Conservation (phyloP, 2,113 vertebrate genomes). For the Megaleporinus macrocephalus region DNA sequence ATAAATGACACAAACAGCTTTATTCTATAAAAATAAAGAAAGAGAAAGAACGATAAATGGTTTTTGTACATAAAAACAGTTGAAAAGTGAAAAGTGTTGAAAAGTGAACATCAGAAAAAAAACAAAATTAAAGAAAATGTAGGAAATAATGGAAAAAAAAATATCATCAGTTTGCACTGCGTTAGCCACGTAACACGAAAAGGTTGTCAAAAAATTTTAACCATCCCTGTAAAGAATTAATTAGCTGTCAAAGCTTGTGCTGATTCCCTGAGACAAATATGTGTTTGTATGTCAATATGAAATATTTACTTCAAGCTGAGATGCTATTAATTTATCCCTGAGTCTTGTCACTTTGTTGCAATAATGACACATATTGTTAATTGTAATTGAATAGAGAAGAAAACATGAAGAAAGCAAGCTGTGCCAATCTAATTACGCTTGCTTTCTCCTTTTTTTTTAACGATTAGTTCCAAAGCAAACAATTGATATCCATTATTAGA, state of each 20-base stretch:
- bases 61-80: too few relatives aligned
- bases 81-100: background rate
- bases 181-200: background rate
- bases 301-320: slow-evolving; percentile 66
- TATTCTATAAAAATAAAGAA: too few relatives aligned
- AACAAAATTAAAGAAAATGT: too few relatives aligned
- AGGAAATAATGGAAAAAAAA: background rate
- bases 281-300: slow-evolving; percentile 59
- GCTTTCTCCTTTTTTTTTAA: slow-evolving; percentile 73
- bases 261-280: slow-evolving; percentile 66
- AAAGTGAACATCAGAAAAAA: too few relatives aligned
- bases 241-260: slow-evolving; percentile 65
- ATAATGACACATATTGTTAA: slow-evolving; percentile 78
- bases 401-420: slow-evolving; percentile 69
- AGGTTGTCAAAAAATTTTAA: background rate
- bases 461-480: slow-evolving; percentile 79
- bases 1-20: background rate
- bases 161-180: background rate
- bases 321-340: slow-evolving; percentile 72
- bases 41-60: too few relatives aligned
- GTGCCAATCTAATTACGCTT: slow-evolving; percentile 75
- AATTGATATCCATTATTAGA: slow-evolving; percentile 81
- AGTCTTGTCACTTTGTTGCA: slow-evolving; percentile 70
- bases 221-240: slow-evolving; percentile 67
- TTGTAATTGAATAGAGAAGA: slow-evolving; percentile 73